A percentile compares a stretch with the other conserved stretches of the same genome.
Evolutionary conservation across 2,888 invertebrate genomes (phyloP).

Genomic region (Polyommatus iphigenia): DNA sequence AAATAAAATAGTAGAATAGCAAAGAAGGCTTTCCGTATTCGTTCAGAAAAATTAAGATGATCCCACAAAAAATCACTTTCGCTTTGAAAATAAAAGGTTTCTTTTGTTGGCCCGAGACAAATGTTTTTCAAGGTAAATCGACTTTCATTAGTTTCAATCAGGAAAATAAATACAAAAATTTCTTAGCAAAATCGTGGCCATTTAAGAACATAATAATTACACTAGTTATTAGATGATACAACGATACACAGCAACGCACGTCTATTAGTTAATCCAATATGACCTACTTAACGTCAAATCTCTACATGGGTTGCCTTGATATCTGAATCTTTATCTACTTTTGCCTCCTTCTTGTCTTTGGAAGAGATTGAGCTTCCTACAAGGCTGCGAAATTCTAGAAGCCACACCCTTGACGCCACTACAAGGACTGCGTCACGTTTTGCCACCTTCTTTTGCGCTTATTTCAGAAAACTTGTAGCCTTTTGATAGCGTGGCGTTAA

Average conservation of each 20-base stretch:
- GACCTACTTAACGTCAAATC: background rate
- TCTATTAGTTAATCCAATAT: no score
- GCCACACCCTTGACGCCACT: no score
- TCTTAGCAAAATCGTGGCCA: background rate
- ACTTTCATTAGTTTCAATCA: background rate
- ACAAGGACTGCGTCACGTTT: background rate
- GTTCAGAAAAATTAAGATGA: slow-evolving; percentile 5
- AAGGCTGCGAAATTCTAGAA: background rate
- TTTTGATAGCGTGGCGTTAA: slow-evolving; percentile 54
- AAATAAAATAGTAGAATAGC: background rate
- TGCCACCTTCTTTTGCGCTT: background rate
- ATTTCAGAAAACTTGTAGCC: background rate
- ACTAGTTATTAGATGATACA: background rate
- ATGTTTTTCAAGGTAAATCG: background rate
- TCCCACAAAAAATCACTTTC: background rate
- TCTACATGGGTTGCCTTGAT: background rate
- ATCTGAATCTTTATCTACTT: background rate
- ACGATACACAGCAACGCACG: no score
- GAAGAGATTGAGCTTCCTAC: background rate
- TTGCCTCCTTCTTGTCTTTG: background rate
- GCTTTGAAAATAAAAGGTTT: slow-evolving; percentile 15
- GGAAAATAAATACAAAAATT: background rate
- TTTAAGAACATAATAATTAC: no score
- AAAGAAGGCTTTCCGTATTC: background rate
- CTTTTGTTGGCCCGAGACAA: background rate